These are phyloP conservation scores for Agelastica alni DNA, from an alignment of 2,888 invertebrate species.

Conservation along the genomic window DNA sequence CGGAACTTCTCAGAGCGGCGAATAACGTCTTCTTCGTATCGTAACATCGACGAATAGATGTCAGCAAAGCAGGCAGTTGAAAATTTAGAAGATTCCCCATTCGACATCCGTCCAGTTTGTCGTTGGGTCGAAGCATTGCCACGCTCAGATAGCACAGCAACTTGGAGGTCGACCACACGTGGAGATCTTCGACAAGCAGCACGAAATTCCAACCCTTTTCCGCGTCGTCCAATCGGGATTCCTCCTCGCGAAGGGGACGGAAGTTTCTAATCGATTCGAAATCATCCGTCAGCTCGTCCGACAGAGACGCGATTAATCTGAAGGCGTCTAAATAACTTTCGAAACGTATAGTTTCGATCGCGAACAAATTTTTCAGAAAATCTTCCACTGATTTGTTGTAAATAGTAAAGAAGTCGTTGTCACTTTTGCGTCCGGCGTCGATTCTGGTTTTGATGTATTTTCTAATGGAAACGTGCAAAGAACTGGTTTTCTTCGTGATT, in stretches of 20 bases:
- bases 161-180: slow-evolving; percentile 38
- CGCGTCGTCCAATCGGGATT: slow-evolving; percentile 4
- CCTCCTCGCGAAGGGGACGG: slow-evolving; percentile 15
- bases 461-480: slow-evolving; percentile 30
- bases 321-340: slow-evolving; percentile 10
- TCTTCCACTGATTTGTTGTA: slow-evolving; percentile 9
- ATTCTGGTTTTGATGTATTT: slow-evolving; percentile 35
- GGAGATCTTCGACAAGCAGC: slow-evolving; percentile 33
- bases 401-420: slow-evolving; percentile 1
- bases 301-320: slow-evolving; percentile 15
- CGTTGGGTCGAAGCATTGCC: slow-evolving; percentile 21
- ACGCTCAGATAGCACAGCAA: slow-evolving; percentile 38
- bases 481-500: slow-evolving; percentile 28
- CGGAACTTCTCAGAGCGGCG: slow-evolving; percentile 32
- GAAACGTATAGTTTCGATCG: slow-evolving; percentile 2
- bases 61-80: slow-evolving; percentile 24
- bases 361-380: slow-evolving; percentile 18
- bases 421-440: slow-evolving; percentile 24
- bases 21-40: slow-evolving; percentile 32
- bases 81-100: slow-evolving; percentile 26
- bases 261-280: slow-evolving; percentile 28
- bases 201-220: slow-evolving; percentile 18
- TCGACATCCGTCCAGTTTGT: not conserved
- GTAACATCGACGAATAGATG: too few species aligned
- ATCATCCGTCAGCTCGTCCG: slow-evolving; percentile 33